Base-by-base conservation (phyloP, 2,888 invertebrate genomes). In the Cephus nigrinus region DNA sequence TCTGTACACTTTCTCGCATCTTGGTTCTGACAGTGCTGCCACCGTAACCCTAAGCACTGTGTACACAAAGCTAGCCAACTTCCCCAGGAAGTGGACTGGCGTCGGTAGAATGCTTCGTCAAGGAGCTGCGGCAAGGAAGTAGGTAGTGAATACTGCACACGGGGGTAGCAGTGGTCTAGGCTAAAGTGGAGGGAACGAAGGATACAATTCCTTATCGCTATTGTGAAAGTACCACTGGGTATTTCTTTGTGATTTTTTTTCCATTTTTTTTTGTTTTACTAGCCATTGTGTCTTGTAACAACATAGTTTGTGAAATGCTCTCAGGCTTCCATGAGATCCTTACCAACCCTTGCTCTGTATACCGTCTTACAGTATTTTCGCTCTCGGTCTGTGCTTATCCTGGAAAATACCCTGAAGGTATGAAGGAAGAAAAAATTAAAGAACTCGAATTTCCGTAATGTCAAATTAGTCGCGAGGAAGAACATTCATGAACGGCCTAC, bases 91-190 rank as follows among this genome's bases (percentile, higher is more conserved):
- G 12, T 34, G 15, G 23, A 15, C 15, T 71, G 12, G 68, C 72
- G 79, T 78, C 33, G 80, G 40, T 68, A 83, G 81, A 84, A 83
- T 82, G 76, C 80, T 80, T 82, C 81, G 79, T 83, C 81, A 82
- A 77, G 74, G 75, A 69, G 69, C 75, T 68, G 75, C 35, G 71
- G 75, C 40, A 75, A 74, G 35, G 74, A 77, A 73, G 72, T 23
- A 9, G 40, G 9, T 55, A 55, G 40, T 15, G 15, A 55, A 55
- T 55, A 9, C 23, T 55, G 23, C 23, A 55, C 40, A 23, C 5
- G 23, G 9, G 35, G 5, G 1, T 40, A 40, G 40, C 68, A 40
- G 35, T n/a, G 32, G 73, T 74, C 68, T 12, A 5, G 73, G 73
- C 0, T n/a, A 40, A 73, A 55, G 32, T 75, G 74, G 78, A 33